phyloP scores from a whole-genome alignment of 2,888 invertebrate species.

The Flexamia atlantica region DNA sequence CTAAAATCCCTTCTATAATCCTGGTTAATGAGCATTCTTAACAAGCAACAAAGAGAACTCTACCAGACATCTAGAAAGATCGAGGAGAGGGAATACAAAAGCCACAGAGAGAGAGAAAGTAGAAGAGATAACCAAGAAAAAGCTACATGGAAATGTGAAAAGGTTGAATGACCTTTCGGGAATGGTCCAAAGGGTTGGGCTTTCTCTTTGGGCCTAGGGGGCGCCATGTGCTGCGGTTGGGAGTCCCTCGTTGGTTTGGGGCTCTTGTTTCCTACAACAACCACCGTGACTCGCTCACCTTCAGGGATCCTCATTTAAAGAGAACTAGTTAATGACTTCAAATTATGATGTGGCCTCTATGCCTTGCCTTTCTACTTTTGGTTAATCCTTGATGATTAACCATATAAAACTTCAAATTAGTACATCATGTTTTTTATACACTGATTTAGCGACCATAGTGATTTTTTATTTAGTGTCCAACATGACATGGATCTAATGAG shows the following conservation, averaged over 20 bases:
- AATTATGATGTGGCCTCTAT: no score
- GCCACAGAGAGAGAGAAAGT: neutral
- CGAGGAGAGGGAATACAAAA: neutral
- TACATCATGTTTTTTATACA: no score
- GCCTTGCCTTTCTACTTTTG: no score
- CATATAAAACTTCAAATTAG: no score
- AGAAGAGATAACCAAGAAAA: slow-evolving; percentile 20
- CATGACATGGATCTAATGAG: no score
- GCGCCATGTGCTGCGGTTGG: slow-evolving; percentile 72
- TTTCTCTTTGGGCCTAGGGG: slow-evolving; percentile 75
- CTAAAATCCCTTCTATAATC: no score
- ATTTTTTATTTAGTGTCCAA: no score
- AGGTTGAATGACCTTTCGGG: slow-evolving; percentile 79
- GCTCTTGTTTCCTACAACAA: slow-evolving; percentile 69
- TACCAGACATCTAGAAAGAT: neutral
- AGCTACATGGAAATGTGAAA: slow-evolving; percentile 29
- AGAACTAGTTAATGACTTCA: no score
- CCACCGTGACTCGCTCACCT: neutral
- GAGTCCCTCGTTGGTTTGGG: slow-evolving; percentile 65
- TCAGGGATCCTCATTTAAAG: neutral
- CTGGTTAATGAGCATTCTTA: neutral
- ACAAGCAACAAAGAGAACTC: neutral
- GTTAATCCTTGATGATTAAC: no score
- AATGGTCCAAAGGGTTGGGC: slow-evolving; percentile 85
- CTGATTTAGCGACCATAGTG: no score